Percentiles rank a stretch among this genome's conserved stretches.
Conservation (phyloP, 2,797 vertebrate genomes). For the Sciaenops ocellatus region DNA sequence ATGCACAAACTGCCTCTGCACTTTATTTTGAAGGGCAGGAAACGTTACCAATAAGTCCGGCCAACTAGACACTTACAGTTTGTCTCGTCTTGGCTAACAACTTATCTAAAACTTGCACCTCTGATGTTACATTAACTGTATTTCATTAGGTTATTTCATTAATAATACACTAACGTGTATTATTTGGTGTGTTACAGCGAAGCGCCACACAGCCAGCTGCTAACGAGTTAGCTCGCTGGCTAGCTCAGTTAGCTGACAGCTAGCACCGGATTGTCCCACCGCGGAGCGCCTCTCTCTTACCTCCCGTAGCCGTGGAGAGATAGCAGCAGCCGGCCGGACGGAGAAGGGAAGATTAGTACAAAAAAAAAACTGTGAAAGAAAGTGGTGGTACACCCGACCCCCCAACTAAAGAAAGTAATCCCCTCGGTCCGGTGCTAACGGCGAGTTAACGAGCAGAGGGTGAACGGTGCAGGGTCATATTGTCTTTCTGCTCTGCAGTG, state of each 20-base stretch:
- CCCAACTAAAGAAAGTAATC: conserved; percentile 15
- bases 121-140: background rate
- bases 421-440: conserved; percentile 13
- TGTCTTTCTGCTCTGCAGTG: conserved; percentile 84
- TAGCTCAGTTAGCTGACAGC: conserved; percentile 69
- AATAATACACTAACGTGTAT: too few relatives aligned
- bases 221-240: conserved; percentile 63
- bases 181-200: background rate
- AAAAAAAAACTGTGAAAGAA: conserved; percentile 49
- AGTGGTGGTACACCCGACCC: conserved; percentile 34
- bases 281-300: conserved; percentile 74
- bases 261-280: conserved; percentile 66
- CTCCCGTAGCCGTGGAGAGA: conserved; percentile 72
- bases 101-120: conserved; percentile 59
- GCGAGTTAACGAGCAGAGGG: conserved; percentile 62
- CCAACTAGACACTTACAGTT: conserved; percentile 8
- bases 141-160: background rate
- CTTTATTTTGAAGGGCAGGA: conserved; percentile 64
- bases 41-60: background rate
- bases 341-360: background rate
- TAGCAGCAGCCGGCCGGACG: conserved; percentile 62
- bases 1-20: too few relatives aligned
- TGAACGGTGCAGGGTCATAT: conserved; percentile 81
- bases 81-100: conserved; percentile 44
- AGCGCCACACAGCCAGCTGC: conserved; percentile 18